Conservation (phyloP, 2,888 invertebrate species). For the Caenorhabditis drosophilae region DNA sequence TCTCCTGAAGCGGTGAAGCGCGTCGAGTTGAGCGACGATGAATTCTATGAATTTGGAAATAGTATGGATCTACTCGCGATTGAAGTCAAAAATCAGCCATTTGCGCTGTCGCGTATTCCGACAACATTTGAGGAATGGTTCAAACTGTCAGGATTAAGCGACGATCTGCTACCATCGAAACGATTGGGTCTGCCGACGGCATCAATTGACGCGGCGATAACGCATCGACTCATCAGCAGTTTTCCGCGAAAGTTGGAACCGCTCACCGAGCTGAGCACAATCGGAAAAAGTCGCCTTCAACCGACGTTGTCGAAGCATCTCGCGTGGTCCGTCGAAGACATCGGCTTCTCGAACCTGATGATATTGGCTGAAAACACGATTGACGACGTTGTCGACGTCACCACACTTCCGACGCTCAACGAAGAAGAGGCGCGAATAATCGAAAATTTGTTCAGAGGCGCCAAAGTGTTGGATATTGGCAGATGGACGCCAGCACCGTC, state of each 20-base stretch:
- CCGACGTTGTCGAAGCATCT: constrained; percentile 6
- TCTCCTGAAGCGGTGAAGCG: constrained; percentile 15
- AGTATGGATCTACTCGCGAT: constrained; percentile 31
- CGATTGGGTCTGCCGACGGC: constrained; percentile 24
- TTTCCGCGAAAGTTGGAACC: constrained; percentile 29
- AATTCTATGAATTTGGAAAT: too few relatives aligned
- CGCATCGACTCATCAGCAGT: constrained; percentile 24
- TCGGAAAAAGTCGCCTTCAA: constrained; percentile 10
- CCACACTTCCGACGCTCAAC: constrained; percentile 12
- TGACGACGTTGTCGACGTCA: not conserved
- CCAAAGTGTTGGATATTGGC: constrained; percentile 14
- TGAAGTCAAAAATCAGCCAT: constrained; percentile 15
- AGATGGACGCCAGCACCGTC: constrained; percentile 29
- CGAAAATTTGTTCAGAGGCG: constrained; percentile 18
- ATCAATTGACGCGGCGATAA: constrained; percentile 13
- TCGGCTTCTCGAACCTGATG: constrained; percentile 39
- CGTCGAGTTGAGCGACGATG: constrained; percentile 11
- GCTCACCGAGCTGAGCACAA: constrained; percentile 23
- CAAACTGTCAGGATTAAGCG: constrained; percentile 31
- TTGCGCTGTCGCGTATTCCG: constrained; percentile 9
- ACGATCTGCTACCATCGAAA: constrained; percentile 25
- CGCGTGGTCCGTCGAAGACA: constrained; percentile 36
- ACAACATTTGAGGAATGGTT: too few relatives aligned
- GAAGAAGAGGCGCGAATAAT: constrained; percentile 14
- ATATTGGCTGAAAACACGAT: constrained; percentile 19